These are phyloP conservation scores for Dasypogon diadema DNA, from an alignment of 2,888 invertebrate genomes.

Conservation along the genomic window DNA sequence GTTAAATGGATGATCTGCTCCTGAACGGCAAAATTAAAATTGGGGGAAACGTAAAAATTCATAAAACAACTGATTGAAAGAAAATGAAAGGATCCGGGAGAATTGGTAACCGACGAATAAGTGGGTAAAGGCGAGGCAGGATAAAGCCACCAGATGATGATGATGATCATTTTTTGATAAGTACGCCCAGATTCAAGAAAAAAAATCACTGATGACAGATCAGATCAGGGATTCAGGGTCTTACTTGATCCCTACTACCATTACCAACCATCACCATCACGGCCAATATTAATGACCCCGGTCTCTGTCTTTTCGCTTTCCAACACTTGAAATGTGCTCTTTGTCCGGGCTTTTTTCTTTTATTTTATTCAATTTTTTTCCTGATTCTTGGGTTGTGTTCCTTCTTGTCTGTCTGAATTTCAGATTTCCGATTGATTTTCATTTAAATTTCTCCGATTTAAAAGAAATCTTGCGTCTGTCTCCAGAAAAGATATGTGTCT, in stretches of 20 bases:
- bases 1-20: neutral
- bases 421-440: conserved; percentile 43
- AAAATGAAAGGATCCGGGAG: too few relatives aligned
- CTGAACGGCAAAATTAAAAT: neutral
- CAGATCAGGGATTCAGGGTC: neutral
- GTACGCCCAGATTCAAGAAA: neutral
- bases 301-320: neutral
- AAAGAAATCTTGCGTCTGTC: conserved; percentile 24
- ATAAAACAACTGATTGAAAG: neutral
- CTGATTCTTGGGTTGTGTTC: too few relatives aligned
- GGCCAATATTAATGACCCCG: conserved; percentile 29
- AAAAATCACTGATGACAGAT: conserved; percentile 3
- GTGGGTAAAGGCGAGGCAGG: too few relatives aligned
- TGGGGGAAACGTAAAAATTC: neutral
- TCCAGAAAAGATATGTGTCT: neutral
- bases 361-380: too few relatives aligned
- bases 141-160: neutral
- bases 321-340: conserved; percentile 28
- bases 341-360: neutral
- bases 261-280: neutral
- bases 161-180: conserved; percentile 10
- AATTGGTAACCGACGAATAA: too few relatives aligned
- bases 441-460: conserved; percentile 36
- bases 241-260: neutral
- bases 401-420: conserved; percentile 28